Evolutionary conservation across 1,140 invertebrate species (phyloP), one percentile per base, ranked within the genome.

Genomic region (Diploscapter pachys): DNA sequence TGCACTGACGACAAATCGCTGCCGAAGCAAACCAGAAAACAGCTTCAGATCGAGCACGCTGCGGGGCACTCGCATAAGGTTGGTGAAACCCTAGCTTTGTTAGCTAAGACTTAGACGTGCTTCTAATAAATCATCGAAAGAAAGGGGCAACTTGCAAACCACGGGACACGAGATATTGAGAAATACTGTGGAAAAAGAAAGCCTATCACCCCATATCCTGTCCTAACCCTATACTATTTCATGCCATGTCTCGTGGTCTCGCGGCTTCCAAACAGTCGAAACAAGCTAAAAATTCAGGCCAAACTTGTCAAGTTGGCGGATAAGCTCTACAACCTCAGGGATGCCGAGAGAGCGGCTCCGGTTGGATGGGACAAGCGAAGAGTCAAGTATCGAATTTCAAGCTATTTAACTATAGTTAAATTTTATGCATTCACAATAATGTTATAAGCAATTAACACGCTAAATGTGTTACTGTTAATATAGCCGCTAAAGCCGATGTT

Each of bases 241-340:
- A 31, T 31, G 31, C 31, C 31, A 31, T 31, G 31, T 31, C 31
- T 31, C 31, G 31, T 31, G 31, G 31, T 31, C 31, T 31, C 31
- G 31, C 31, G 31, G 31, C 31, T 31, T 8, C 6, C 8, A 49
- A 3, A 49, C 6, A 11, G 6, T 11, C 48, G 48, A 63, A 65
- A n/a, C 62, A 31, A 31, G 31, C 31, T 31, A 31, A 31, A 31
- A 31, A 63, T 74, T 62, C 87, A 90, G 84, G 93, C 92, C 0
- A 93, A 93, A 85, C 86, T 94, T 3, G 90, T 95, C 0, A 92
- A 91, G 86, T 85, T 94, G 75, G 92, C 92, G 1, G 93, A 94
- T 85, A 94, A 94, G 85, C 86, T 94, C 68, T 92, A 94, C 84
- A 94, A 94, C 87, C 84, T 94, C 2, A 86, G 92, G 77, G 93